These are phyloP conservation scores for Petroica traversi DNA, from an alignment of 2,113 vertebrate genomes.

Conservation along the genomic window DNA sequence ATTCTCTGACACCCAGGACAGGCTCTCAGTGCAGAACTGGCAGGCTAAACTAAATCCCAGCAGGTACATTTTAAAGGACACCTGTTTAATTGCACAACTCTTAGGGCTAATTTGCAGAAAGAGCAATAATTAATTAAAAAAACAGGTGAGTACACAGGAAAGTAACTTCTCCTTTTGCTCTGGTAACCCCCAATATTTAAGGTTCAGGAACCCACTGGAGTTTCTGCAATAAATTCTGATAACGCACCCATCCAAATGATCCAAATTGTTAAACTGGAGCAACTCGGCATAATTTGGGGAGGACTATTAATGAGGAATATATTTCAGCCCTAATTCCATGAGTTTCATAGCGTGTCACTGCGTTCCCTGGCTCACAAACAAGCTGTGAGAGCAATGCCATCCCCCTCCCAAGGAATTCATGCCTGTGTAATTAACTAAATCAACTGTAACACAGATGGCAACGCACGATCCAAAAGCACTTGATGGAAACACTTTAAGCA, in stretches of 20 bases:
- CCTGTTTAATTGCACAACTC: neutral
- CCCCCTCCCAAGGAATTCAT: constrained; percentile 3
- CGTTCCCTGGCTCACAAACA: neutral
- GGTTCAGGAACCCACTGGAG: neutral
- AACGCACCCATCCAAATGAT: neutral
- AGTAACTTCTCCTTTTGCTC: neutral
- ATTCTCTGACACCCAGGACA: too few species aligned
- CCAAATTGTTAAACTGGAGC: neutral
- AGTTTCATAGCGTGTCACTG: neutral
- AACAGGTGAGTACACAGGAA: neutral
- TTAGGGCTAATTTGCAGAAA: neutral
- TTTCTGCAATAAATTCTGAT: neutral
- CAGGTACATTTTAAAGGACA: rapidly evolving
- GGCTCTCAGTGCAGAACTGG: neutral
- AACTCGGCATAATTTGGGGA: neutral
- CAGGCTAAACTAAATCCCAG: neutral
- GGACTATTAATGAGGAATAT: neutral
- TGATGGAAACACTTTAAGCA: neutral
- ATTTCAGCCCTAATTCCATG: neutral
- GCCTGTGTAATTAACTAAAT: constrained; percentile 53
- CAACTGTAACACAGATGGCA: constrained; percentile 57
- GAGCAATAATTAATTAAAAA: neutral
- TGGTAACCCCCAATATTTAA: neutral
- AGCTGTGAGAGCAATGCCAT: neutral
- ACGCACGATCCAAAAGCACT: neutral